Conservation (phyloP, 1,140 invertebrate genomes). For the Globodera rostochiensis region DNA sequence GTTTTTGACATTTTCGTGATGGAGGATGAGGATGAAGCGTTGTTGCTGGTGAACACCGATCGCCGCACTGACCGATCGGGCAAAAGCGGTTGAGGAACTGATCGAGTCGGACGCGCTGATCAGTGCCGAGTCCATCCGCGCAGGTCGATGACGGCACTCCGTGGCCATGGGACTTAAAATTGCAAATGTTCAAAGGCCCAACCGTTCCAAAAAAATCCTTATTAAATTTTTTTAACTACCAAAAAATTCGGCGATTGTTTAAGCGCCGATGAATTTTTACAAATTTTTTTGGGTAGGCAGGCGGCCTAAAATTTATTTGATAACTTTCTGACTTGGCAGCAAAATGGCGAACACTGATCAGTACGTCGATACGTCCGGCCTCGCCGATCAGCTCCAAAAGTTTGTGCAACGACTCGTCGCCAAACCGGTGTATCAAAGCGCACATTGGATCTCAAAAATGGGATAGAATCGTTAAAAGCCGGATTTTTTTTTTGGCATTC, state of each 20-base stretch:
- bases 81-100: neutral
- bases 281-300: neutral
- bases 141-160: no score
- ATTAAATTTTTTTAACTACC: no score
- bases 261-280: neutral
- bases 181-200: no score
- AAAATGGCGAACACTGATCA: slow-evolving; percentile 15
- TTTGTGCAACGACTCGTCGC: slow-evolving; percentile 2
- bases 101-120: neutral
- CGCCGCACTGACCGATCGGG: neutral
- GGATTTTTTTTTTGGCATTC: no score
- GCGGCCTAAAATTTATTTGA: slow-evolving; percentile 27
- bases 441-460: neutral
- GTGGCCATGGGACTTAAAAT: no score
- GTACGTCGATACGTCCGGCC: slow-evolving; percentile 27
- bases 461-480: neutral
- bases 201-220: no score
- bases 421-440: slow-evolving; percentile 21
- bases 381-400: slow-evolving; percentile 17
- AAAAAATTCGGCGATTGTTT: no score
- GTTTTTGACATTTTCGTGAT: slow-evolving; percentile 18
- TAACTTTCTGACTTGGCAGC: neutral
- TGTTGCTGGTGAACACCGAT: neutral
- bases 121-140: neutral
- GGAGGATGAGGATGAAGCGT: slow-evolving; percentile 12